phyloP scores from a whole-genome alignment of 2,113 vertebrate genomes.

The Plecturocebus donacophilus region DNA sequence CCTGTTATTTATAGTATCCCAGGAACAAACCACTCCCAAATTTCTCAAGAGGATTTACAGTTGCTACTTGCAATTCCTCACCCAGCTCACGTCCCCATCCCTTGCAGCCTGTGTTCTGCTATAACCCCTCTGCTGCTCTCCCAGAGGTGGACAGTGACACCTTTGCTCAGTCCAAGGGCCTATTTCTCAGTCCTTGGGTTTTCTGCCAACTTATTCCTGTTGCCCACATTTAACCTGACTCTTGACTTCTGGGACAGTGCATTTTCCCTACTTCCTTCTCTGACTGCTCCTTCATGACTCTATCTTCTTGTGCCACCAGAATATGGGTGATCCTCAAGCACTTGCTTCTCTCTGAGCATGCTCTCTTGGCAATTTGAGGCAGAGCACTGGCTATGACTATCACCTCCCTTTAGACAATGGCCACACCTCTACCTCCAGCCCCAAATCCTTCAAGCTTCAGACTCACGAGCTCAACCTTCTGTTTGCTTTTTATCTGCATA shows the following conservation, averaged over 20 bases:
- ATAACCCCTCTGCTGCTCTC: background rate
- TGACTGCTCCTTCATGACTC: background rate
- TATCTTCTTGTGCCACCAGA: background rate
- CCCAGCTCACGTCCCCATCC: conserved; percentile 47
- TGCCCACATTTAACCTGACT: background rate
- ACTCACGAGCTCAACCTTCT: background rate
- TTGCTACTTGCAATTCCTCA: conserved; percentile 73
- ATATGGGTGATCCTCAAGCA: background rate
- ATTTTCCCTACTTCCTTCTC: background rate
- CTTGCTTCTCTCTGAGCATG: background rate
- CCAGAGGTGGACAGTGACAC: conserved; percentile 5
- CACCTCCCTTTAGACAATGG: background rate
- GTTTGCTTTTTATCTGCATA: background rate
- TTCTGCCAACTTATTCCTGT: background rate
- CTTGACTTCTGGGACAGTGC: background rate
- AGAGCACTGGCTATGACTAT: background rate
- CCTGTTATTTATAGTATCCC: conserved; percentile 74
- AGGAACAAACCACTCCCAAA: conserved; percentile 74
- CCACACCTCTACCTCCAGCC: background rate
- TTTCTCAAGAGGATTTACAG: conserved; percentile 76
- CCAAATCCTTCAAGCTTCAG: background rate
- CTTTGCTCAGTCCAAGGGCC: background rate
- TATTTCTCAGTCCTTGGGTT: background rate
- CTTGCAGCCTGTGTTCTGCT: conserved; percentile 26
- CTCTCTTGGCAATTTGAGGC: background rate